Conservation (phyloP, 2,113 vertebrate species). For the Spheniscus mendiculus region DNA sequence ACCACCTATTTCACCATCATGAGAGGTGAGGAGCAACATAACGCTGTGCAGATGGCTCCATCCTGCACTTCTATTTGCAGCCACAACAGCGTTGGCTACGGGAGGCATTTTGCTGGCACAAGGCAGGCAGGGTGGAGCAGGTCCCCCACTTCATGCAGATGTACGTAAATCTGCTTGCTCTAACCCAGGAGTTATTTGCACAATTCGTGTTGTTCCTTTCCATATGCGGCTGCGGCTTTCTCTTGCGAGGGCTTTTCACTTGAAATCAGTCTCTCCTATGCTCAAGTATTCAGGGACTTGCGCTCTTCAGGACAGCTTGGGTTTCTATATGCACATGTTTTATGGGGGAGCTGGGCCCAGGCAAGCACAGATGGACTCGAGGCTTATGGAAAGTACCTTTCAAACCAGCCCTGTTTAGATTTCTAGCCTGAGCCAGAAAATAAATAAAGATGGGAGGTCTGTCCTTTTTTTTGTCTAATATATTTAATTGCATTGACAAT, state of each 20-base stretch:
- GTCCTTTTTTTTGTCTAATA: not conserved
- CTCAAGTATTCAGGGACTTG: not conserved
- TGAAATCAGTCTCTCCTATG: not conserved
- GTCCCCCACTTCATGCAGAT: not conserved
- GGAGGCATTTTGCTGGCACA: not conserved
- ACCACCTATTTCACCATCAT: fast-evolving
- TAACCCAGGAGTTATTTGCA: not conserved
- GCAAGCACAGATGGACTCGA: conserved; percentile 4
- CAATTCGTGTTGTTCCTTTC: not conserved
- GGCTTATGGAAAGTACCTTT: conserved; percentile 43
- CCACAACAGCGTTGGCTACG: fast-evolving
- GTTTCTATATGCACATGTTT: not conserved
- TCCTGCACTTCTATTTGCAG: not conserved
- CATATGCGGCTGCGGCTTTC: not conserved
- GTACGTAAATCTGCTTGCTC: fast-evolving
- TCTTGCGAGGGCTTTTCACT: not conserved
- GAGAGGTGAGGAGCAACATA: not conserved
- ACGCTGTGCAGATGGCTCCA: not conserved
- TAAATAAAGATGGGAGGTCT: not conserved
- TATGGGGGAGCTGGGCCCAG: not conserved
- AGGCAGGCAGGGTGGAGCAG: not conserved
- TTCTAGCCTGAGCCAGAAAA: not conserved
- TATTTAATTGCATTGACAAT: not conserved
- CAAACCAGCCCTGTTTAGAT: conserved; percentile 3
- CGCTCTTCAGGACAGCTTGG: not conserved